Conservation (phyloP, 2,797 vertebrate species). For the Smutsia gigantea region DNA sequence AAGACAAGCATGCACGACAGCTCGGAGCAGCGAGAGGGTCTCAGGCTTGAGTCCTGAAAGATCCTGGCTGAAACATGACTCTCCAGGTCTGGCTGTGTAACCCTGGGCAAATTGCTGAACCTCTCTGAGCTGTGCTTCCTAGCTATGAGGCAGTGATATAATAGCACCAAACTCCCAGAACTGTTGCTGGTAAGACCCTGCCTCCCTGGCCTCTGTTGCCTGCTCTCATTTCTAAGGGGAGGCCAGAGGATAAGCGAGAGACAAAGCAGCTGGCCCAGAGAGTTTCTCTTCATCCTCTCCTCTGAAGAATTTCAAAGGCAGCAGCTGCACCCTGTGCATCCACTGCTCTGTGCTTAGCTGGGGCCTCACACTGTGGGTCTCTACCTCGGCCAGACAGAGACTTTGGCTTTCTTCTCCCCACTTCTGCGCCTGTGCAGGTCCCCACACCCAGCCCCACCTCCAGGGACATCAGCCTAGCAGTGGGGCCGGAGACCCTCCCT, state of each 20-base stretch:
- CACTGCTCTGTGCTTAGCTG: neutral
- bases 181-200: neutral
- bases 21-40: accelerated
- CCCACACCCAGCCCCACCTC: accelerated
- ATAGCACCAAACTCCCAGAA: neutral
- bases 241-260: neutral
- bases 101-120: neutral
- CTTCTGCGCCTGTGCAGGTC: neutral
- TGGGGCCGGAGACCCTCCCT: neutral
- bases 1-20: neutral
- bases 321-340: accelerated
- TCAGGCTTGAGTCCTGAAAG: neutral
- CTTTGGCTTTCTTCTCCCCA: neutral
- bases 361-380: neutral
- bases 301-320: conserved; percentile 50
- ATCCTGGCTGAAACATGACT: neutral
- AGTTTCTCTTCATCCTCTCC: neutral
- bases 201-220: neutral
- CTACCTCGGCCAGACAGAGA: neutral
- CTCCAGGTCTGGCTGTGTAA: neutral
- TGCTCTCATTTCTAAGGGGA: neutral
- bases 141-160: neutral
- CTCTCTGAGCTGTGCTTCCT: neutral
- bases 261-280: neutral
- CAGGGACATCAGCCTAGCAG: neutral